A percentile compares a stretch with the other conserved stretches of the same genome.
Evolutionary conservation across 2,113 vertebrate genomes (phyloP).

Genomic region (Siphamia tubifer): DNA sequence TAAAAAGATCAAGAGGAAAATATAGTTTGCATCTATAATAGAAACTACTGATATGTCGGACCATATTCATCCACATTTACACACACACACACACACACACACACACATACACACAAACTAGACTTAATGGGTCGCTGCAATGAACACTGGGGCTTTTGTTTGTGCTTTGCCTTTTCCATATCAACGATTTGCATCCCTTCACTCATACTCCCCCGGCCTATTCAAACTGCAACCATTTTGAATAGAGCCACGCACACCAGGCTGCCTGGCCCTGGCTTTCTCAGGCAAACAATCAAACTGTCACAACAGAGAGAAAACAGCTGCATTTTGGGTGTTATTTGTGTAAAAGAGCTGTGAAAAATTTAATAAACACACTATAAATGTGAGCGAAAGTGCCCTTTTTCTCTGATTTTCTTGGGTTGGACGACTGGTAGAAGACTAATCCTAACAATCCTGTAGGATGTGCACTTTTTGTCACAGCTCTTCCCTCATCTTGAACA

Average conservation of each 20-base stretch:
- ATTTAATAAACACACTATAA: too few relatives aligned
- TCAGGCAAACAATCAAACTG: constrained; percentile 29
- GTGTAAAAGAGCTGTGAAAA: neutral
- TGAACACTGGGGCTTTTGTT: constrained; percentile 64
- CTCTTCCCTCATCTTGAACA: constrained; percentile 8
- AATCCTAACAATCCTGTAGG: neutral
- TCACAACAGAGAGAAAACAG: constrained; percentile 29
- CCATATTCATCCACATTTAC: neutral
- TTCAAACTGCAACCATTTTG: constrained; percentile 62
- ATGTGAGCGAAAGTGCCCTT: too few relatives aligned
- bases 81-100: neutral
- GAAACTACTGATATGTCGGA: neutral
- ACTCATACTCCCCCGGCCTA: constrained; percentile 56
- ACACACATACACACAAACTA: constrained; percentile 25
- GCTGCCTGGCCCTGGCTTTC: constrained; percentile 47
- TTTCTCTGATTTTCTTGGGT: too few relatives aligned
- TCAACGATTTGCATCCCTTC: constrained; percentile 67
- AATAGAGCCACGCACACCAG: constrained; percentile 43
- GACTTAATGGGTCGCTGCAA: constrained; percentile 27
- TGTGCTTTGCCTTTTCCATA: constrained; percentile 52
- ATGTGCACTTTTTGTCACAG: constrained; percentile 30
- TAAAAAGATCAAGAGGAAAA: neutral
- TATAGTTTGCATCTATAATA: neutral
- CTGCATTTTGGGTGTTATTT: neutral
- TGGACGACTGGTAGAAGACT: too few relatives aligned